Percentiles rank a stretch among this genome's conserved stretches.
Conservation (phyloP, 2,888 invertebrate species). For the Vanessa cardui region DNA sequence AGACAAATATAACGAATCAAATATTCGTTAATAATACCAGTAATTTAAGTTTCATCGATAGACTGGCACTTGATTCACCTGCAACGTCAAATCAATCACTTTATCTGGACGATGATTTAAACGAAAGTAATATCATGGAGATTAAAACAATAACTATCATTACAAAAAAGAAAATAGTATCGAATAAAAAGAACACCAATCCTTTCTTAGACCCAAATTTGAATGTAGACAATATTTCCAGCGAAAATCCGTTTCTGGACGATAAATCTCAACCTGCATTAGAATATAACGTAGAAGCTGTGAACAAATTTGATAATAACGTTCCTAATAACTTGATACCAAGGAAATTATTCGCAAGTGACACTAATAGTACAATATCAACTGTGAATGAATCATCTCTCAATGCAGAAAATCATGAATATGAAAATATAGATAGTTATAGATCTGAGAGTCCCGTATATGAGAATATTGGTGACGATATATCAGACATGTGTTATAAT, state of each 20-base stretch:
- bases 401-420: constrained; percentile 58
- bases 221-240: constrained; percentile 44
- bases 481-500: constrained; percentile 56
- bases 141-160: constrained; percentile 79
- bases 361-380: constrained; percentile 74
- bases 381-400: constrained; percentile 67
- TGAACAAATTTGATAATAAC: constrained; percentile 46
- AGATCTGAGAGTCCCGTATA: constrained; percentile 70
- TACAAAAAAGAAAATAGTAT: constrained; percentile 66
- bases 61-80: constrained; percentile 71
- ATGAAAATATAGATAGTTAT: constrained; percentile 70
- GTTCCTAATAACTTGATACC: constrained; percentile 56
- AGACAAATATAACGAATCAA: constrained; percentile 66
- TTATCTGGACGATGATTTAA: constrained; percentile 75
- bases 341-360: constrained; percentile 64
- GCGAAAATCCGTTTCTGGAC: constrained; percentile 65
- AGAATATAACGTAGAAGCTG: constrained; percentile 60
- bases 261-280: constrained; percentile 52
- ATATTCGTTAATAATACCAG: constrained; percentile 65
- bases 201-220: constrained; percentile 72
- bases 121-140: constrained; percentile 81
- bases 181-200: constrained; percentile 65
- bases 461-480: constrained; percentile 64
- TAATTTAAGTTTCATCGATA: constrained; percentile 76
- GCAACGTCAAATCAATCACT: constrained; percentile 67